phyloP scores from a whole-genome alignment of 2,888 invertebrate species.

The Heliconius charithonia region DNA sequence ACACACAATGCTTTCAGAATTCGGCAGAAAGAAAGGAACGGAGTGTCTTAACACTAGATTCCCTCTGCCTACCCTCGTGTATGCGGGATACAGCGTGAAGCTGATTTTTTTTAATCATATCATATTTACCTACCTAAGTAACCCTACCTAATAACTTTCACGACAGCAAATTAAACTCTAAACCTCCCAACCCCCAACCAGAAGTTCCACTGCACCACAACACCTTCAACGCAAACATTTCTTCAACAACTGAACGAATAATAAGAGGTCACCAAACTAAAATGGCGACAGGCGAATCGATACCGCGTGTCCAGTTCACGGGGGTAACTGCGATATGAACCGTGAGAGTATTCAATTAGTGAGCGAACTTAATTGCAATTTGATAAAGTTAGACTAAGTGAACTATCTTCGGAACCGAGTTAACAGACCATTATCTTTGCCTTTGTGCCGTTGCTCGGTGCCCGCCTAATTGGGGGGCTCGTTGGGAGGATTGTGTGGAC shows the following conservation, averaged over 20 bases:
- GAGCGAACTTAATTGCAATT: constrained; percentile 80
- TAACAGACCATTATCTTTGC: constrained; percentile 83
- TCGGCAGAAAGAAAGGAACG: too few species aligned
- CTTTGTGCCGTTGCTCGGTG: constrained; percentile 77
- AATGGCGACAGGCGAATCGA: constrained; percentile 57
- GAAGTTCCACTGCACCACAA: too few species aligned
- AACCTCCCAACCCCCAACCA: too few species aligned
- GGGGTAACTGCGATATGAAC: constrained; percentile 77
- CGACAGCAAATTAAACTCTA: too few species aligned
- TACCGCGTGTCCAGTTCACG: constrained; percentile 69
- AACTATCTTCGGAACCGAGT: constrained; percentile 83
- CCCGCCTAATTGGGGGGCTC: constrained; percentile 79
- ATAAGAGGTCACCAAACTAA: not conserved
- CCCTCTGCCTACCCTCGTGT: too few species aligned
- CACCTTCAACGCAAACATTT: not conserved
- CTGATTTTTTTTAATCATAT: too few species aligned
- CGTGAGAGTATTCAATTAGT: constrained; percentile 82
- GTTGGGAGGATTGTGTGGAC: constrained; percentile 55
- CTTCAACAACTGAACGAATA: not conserved
- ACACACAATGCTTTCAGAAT: too few species aligned
- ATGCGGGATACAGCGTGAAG: too few species aligned
- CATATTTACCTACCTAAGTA: too few species aligned
- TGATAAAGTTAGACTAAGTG: constrained; percentile 83
- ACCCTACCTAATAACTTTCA: too few species aligned
- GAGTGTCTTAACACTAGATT: too few species aligned